phyloP scores from a whole-genome alignment of 1,140 invertebrate genomes.

The Drosophila sturtevanti region DNA sequence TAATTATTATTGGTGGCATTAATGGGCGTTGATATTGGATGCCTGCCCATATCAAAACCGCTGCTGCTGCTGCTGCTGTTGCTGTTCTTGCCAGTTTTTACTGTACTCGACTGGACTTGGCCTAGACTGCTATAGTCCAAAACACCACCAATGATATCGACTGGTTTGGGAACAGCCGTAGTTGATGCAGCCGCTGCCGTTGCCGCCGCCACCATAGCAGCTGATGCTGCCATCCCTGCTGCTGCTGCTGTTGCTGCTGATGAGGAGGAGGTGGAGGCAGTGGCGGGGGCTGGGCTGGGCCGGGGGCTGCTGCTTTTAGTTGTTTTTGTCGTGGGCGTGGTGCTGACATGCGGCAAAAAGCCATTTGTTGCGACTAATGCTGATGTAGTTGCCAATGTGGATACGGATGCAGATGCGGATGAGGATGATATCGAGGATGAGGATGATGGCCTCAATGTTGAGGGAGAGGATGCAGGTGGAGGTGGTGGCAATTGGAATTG shows the following conservation, averaged over 20 bases:
- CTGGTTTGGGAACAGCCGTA: conserved; percentile 41
- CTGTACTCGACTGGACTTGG: conserved; percentile 32
- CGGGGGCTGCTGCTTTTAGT: conserved; percentile 52
- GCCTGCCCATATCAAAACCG: conserved; percentile 75
- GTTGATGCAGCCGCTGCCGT: conserved; percentile 28
- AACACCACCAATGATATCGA: conserved; percentile 62
- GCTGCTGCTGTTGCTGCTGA: conserved; percentile 19
- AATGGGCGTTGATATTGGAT: conserved; percentile 72
- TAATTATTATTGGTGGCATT: conserved; percentile 42
- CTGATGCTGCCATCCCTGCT: conserved; percentile 61
- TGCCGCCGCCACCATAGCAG: conserved; percentile 50
- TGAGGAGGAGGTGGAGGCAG: conserved; percentile 15
- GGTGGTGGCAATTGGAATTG: conserved; percentile 62
- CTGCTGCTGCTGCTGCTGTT: conserved; percentile 52
- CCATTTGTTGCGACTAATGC: conserved; percentile 61
- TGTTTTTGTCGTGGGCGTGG: conserved; percentile 53
- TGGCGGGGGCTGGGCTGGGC: conserved; percentile 32
- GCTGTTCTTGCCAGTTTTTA: conserved; percentile 50
- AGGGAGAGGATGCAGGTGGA: conserved; percentile 18
- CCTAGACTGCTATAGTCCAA: conserved; percentile 71
- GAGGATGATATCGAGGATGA: conserved; percentile 30
- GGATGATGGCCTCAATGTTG: background rate
- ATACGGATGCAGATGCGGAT: conserved; percentile 25
- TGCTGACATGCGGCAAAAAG: conserved; percentile 57
- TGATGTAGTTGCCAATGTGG: background rate